Evolutionary conservation across 2,113 vertebrate genomes (phyloP).

Genomic region (Gnathonemus longibarbis): DNA sequence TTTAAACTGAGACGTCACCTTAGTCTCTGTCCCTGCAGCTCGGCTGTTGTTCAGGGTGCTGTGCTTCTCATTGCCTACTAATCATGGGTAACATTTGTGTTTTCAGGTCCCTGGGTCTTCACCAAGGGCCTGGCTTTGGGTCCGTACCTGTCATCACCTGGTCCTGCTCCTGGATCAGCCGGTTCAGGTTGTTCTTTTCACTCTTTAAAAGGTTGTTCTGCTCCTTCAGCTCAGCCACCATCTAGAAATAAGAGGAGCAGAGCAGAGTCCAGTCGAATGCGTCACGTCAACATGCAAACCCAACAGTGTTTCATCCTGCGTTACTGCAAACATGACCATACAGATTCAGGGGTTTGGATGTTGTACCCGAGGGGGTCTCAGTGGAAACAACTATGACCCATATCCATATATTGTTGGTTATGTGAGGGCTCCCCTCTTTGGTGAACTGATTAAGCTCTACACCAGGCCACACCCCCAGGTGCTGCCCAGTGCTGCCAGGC

Average conservation of each 20-base stretch:
- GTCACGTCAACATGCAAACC: background rate
- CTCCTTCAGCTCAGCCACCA: constrained; percentile 77
- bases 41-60: background rate
- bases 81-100: background rate
- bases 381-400: background rate
- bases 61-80: background rate
- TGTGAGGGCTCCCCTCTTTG: background rate
- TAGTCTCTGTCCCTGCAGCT: background rate
- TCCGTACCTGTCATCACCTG: constrained; percentile 73
- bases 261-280: background rate
- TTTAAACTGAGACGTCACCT: background rate
- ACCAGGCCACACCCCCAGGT: background rate
- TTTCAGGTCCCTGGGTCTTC: background rate
- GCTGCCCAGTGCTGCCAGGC: background rate
- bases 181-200: constrained; percentile 77
- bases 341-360: background rate
- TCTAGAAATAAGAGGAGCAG: constrained; percentile 48
- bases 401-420: background rate
- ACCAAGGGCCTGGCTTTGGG: background rate
- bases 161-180: constrained; percentile 68
- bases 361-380: background rate
- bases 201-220: constrained; percentile 75
- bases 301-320: background rate
- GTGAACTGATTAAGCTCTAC: background rate
- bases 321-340: background rate